These are phyloP conservation scores for Drosophila subpulchrella DNA, from an alignment of 1,140 invertebrate species.

Conservation along the genomic window DNA sequence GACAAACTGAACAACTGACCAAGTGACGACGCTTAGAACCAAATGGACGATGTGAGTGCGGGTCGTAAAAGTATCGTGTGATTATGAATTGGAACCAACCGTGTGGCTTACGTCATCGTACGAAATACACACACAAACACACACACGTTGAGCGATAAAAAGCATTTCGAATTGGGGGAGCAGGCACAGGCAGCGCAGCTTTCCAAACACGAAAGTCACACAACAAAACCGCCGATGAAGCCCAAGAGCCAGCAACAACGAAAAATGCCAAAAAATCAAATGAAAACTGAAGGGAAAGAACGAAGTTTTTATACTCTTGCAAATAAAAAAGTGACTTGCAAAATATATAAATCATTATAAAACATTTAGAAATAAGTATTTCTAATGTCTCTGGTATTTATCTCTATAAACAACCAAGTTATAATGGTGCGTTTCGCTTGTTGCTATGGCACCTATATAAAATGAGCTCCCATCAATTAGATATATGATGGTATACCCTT, in stretches of 20 bases:
- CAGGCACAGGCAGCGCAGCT: constrained; percentile 41
- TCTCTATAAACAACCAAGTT: background rate
- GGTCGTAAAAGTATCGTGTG: constrained; percentile 62
- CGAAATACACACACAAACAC: constrained; percentile 39
- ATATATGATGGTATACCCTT: background rate
- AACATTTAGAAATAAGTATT: background rate
- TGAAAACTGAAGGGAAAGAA: constrained; percentile 28
- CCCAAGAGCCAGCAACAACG: constrained; percentile 24
- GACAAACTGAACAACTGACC: constrained; percentile 20
- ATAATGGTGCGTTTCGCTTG: background rate
- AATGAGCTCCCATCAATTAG: no score
- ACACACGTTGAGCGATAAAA: constrained; percentile 61
- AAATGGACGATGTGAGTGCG: constrained; percentile 23
- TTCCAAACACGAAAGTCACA: constrained; percentile 72
- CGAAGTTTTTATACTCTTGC: constrained; percentile 4
- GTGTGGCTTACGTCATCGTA: constrained; percentile 75
- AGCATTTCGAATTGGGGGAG: constrained; percentile 72
- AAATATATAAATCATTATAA: background rate
- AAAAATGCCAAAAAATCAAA: constrained; percentile 43
- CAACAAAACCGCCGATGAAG: constrained; percentile 70
- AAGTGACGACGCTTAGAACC: constrained; percentile 55
- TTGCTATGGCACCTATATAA: background rate
- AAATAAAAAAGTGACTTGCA: background rate
- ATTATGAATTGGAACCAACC: constrained; percentile 76
- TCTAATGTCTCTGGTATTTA: background rate